Conservation (phyloP, 2,113 vertebrate species). For the Trogon surrucura region DNA sequence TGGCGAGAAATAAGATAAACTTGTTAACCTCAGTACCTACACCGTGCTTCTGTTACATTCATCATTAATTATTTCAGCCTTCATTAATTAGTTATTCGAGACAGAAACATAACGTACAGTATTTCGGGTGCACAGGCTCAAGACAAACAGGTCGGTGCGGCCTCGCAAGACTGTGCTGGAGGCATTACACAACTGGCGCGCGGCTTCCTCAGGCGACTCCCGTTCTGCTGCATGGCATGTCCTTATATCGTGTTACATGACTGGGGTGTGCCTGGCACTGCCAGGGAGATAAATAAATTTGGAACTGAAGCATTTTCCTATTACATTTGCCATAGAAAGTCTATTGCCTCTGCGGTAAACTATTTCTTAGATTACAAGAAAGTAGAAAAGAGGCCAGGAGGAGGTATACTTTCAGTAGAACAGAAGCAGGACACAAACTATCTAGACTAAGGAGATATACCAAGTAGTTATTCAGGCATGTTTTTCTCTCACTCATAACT, state of each 20-base stretch:
- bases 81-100: conserved; percentile 79
- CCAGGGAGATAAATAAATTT: not conserved
- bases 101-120: conserved; percentile 65
- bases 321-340: not conserved
- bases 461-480: rapidly evolving
- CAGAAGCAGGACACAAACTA: not conserved
- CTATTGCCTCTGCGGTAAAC: not conserved
- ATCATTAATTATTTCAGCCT: conserved; percentile 81
- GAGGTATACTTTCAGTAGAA: not conserved
- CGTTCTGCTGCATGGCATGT: not conserved
- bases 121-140: conserved; percentile 39
- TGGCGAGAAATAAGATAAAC: conserved; percentile 67
- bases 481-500: not conserved
- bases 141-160: conserved; percentile 12
- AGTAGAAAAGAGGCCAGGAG: not conserved
- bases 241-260: not conserved
- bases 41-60: conserved; percentile 73
- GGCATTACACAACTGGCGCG: not conserved
- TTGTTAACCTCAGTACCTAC: conserved; percentile 64
- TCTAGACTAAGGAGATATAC: not conserved
- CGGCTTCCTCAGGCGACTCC: not conserved
- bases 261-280: not conserved
- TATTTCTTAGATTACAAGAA: not conserved
- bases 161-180: not conserved
- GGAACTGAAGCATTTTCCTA: not conserved